Base-by-base conservation (phyloP, 2,888 invertebrate species). In the Drosophila macrospina region DNA sequence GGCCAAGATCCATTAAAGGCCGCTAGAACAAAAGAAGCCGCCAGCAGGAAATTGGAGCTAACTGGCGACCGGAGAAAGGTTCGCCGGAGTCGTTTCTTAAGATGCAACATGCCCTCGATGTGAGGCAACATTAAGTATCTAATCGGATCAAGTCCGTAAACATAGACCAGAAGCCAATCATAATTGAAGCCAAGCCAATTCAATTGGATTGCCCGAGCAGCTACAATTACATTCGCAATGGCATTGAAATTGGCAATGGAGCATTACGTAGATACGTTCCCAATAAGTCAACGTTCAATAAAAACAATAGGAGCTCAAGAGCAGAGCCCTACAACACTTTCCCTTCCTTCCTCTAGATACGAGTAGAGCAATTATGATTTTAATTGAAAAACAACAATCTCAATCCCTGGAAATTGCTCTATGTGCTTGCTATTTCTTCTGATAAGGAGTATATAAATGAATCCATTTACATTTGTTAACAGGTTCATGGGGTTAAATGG, bases 1-100 rank as follows among this genome's bases (percentile, higher is more conserved):
- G 65, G 69, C 69, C 69, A 61, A 69, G 56, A 63, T 66, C 68
- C 74, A 70, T 52, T 63, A 74, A 69, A 75, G 64, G 36, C 65
- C 45, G 48, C 62, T 69, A 73, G 74, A 83, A 82, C 82, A 82
- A 82, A 65, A 77, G 78, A 54, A 68, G 70, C 86, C 84, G 86
- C 71, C 62, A 10, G 41, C 26, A 59, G 68, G 80, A 86, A 86
- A 83, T 54, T 56, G 70, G 70, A 76, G 80, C 80, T 79, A 65
- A 61, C 47, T 30, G 32, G 26, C 30, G 39, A 24, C 51, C 20
- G 57, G 55, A 52, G 74, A 69, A 69, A 69, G 62, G 63, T 60
- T 67, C 15, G 50, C 69, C n/a, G n/a, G 16, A 57, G 45, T 47
- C 37, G 51, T 36, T 57, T 63, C 37, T 26, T 47, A 47, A 45